Conservation (phyloP, 2,888 invertebrate genomes). For the Reticulitermes lucifugus region DNA sequence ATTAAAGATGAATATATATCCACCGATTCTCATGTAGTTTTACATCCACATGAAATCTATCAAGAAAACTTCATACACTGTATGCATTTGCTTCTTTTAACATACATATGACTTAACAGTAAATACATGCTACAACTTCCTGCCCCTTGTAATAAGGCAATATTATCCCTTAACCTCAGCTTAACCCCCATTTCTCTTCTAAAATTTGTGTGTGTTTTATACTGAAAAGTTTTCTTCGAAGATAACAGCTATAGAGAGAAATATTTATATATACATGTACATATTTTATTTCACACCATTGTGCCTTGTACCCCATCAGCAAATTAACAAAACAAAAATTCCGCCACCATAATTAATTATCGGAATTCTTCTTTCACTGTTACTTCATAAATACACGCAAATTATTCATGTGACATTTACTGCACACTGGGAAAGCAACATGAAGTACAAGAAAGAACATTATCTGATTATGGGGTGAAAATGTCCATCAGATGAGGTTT, state of each 20-base stretch:
- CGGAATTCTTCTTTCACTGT: constrained; percentile 39
- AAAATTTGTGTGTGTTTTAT: constrained; percentile 36
- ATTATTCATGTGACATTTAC: constrained; percentile 28
- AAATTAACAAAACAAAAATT: constrained; percentile 32
- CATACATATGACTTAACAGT: not conserved
- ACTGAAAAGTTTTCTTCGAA: constrained; percentile 30
- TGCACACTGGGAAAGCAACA: constrained; percentile 38
- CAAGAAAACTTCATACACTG: not conserved
- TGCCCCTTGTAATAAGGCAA: constrained; percentile 44
- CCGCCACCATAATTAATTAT: constrained; percentile 39
- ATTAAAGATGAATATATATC: no score
- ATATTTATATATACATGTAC: constrained; percentile 37
- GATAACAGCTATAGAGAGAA: constrained; percentile 43
- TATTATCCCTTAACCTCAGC: constrained; percentile 46
- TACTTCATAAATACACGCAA: constrained; percentile 38
- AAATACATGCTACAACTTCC: constrained; percentile 32
- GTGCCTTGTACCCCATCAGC: constrained; percentile 24
- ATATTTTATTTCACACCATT: constrained; percentile 31
- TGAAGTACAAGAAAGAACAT: constrained; percentile 36
- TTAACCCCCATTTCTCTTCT: constrained; percentile 32
- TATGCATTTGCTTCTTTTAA: not conserved
- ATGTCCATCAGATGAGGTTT: constrained; percentile 32
- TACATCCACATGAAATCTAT: not conserved
- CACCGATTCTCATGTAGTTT: not conserved
- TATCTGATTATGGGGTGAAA: constrained; percentile 21